Evolutionary conservation across 2,797 vertebrate species (phyloP).

Genomic region (Mastacembelus armatus): DNA sequence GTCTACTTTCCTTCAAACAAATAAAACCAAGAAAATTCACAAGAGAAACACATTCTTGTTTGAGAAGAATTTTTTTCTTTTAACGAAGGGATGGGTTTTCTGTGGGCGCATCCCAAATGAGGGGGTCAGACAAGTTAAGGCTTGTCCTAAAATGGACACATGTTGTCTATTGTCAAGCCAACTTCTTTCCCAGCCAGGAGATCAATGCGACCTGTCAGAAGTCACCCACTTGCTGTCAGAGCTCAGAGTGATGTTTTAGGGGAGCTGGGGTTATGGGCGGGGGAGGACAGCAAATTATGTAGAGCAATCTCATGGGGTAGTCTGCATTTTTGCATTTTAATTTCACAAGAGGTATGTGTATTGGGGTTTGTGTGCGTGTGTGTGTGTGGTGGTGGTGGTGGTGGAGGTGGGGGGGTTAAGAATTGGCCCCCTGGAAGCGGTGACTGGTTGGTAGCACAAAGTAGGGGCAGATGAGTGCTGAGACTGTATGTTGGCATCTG

Average conservation of each 20-base stretch:
- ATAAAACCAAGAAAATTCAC: constrained; percentile 36
- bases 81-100: constrained; percentile 42
- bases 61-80: constrained; percentile 44
- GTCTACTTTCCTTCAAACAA: constrained; percentile 47
- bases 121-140: constrained; percentile 77
- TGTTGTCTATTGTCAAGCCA: constrained; percentile 79
- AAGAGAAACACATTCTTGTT: constrained; percentile 42
- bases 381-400: too few relatives aligned
- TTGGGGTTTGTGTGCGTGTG: too few relatives aligned
- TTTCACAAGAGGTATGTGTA: too few relatives aligned
- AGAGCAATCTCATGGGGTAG: constrained; percentile 74
- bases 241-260: constrained; percentile 64
- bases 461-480: constrained; percentile 49
- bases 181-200: constrained; percentile 79
- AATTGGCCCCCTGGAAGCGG: constrained; percentile 51
- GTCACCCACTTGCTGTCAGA: constrained; percentile 79
- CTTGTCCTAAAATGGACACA: constrained; percentile 77
- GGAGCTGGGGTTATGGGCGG: constrained; percentile 51
- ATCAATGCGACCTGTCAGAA: constrained; percentile 78
- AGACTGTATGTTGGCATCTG: constrained; percentile 66
- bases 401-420: constrained; percentile 64
- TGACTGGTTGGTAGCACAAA: constrained; percentile 38
- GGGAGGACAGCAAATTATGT: constrained; percentile 69
- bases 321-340: constrained; percentile 75
- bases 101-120: constrained; percentile 65